These are phyloP conservation scores for Oostethus manadensis DNA, from an alignment of 2,113 vertebrate species.

Conservation along the genomic window DNA sequence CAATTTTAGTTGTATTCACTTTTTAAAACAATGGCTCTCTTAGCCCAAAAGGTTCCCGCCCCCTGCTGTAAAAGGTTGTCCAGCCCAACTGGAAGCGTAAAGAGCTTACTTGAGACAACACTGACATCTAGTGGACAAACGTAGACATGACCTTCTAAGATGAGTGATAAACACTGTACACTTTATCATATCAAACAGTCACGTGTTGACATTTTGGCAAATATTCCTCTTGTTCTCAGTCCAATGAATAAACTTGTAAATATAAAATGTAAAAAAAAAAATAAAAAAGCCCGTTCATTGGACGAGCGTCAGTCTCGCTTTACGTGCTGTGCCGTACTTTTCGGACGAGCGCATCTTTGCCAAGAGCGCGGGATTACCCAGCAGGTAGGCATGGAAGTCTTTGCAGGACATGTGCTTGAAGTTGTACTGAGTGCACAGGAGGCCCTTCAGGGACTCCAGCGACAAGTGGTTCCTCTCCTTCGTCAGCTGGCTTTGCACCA, in stretches of 20 bases:
- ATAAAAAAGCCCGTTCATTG: too few species aligned
- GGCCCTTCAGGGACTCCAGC: background rate
- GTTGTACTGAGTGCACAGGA: background rate
- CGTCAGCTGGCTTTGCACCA: background rate
- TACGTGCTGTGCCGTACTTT: background rate
- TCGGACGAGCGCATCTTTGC: background rate
- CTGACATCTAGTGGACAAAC: slow-evolving; percentile 58
- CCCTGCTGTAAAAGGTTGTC: too few species aligned
- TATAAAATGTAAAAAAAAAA: too few species aligned
- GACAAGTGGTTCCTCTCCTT: background rate
- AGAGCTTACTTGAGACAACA: slow-evolving; percentile 32
- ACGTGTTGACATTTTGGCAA: too few species aligned
- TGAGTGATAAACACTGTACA: too few species aligned
- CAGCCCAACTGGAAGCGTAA: background rate
- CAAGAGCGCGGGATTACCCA: background rate
- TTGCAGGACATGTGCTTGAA: background rate
- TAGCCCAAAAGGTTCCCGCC: too few species aligned
- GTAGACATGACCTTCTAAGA: background rate
- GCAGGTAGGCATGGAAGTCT: background rate
- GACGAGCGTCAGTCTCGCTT: background rate
- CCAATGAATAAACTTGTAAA: too few species aligned
- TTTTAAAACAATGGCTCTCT: too few species aligned
- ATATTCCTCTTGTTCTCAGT: too few species aligned
- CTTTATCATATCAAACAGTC: too few species aligned
- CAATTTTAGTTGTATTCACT: too few species aligned